Evolutionary conservation across 2,888 invertebrate genomes (phyloP).

Genomic region (Chymomyza procnemis): DNA sequence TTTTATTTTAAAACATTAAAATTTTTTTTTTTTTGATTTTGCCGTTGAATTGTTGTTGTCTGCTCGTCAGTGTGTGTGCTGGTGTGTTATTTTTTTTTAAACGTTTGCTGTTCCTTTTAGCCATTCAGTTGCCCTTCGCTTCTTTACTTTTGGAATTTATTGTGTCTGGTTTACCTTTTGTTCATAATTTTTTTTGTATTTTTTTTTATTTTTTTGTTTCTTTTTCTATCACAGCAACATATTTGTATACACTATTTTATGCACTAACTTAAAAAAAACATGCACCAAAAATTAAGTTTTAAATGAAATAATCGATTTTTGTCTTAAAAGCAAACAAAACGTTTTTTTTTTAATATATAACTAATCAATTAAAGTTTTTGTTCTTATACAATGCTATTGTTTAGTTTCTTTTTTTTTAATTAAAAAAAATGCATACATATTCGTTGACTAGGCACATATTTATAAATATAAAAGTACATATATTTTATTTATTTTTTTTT

Average conservation of each 20-base stretch:
- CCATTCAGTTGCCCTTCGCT: slow-evolving; percentile 1
- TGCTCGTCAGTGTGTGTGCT: slow-evolving; percentile 10
- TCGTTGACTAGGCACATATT: slow-evolving; percentile 49
- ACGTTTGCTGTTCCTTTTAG: slow-evolving; percentile 10
- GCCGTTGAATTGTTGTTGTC: background rate
- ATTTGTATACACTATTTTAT: slow-evolving; percentile 70
- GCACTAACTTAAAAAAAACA: slow-evolving; percentile 42
- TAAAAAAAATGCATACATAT: slow-evolving; percentile 27
- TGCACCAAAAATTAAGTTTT: slow-evolving; percentile 14
- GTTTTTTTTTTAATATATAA: background rate
- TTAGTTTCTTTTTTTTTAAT: slow-evolving; percentile 19
- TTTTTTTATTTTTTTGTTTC: slow-evolving; percentile 15
- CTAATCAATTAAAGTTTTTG: slow-evolving; percentile 7
- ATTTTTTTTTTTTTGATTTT: background rate
- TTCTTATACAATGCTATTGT: slow-evolving; percentile 41
- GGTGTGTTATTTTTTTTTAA: too few species aligned
- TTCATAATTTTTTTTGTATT: slow-evolving; percentile 46
- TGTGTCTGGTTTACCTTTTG: slow-evolving; percentile 68
- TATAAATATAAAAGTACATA: slow-evolving; percentile 20
- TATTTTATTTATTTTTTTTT: background rate
- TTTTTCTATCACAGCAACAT: slow-evolving; percentile 71
- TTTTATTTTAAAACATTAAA: too few species aligned
- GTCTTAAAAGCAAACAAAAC: background rate
- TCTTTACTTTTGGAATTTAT: slow-evolving; percentile 53
- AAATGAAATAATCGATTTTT: slow-evolving; percentile 7